Conservation (phyloP, 2,797 vertebrate species). For the Falco rusticolus region DNA sequence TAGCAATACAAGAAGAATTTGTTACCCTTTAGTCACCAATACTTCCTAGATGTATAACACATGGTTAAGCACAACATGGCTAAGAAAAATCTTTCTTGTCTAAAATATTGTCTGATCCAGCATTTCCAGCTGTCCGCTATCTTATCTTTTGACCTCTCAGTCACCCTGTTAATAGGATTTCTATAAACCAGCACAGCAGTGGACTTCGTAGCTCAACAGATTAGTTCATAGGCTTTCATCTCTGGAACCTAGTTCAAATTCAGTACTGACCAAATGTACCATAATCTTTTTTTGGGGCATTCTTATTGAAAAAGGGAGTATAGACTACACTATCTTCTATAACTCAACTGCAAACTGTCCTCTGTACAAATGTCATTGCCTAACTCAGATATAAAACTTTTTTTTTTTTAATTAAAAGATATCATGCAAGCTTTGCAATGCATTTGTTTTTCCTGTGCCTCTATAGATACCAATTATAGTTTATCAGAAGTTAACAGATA, state of each 20-base stretch:
- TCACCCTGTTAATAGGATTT: slow-evolving; percentile 73
- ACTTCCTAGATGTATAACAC: neutral
- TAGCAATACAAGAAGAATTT: neutral
- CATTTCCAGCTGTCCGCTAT: slow-evolving; percentile 63
- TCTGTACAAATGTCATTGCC: neutral
- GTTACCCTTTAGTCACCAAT: neutral
- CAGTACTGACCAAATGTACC: slow-evolving; percentile 39
- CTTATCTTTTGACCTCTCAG: slow-evolving; percentile 68
- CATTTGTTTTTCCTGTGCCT: neutral
- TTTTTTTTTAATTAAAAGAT: neutral
- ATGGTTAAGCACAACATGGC: slow-evolving; percentile 6
- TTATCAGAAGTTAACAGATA: neutral
- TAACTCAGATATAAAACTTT: neutral
- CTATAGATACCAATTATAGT: neutral
- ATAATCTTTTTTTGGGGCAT: slow-evolving; percentile 44
- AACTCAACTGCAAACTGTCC: neutral
- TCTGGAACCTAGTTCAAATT: slow-evolving; percentile 69
- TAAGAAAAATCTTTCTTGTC: slow-evolving; percentile 58
- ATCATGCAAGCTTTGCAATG: neutral
- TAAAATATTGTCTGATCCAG: slow-evolving; percentile 68
- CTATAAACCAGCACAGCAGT: slow-evolving; percentile 59
- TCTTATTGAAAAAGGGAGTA: slow-evolving; percentile 26
- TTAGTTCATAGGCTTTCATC: slow-evolving; percentile 70
- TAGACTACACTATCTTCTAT: neutral
- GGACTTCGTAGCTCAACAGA: slow-evolving; percentile 53